Evolutionary conservation across 2,113 vertebrate species (phyloP), one percentile per base, ranked within the genome.

Genomic region (Manacus vitellinus): DNA sequence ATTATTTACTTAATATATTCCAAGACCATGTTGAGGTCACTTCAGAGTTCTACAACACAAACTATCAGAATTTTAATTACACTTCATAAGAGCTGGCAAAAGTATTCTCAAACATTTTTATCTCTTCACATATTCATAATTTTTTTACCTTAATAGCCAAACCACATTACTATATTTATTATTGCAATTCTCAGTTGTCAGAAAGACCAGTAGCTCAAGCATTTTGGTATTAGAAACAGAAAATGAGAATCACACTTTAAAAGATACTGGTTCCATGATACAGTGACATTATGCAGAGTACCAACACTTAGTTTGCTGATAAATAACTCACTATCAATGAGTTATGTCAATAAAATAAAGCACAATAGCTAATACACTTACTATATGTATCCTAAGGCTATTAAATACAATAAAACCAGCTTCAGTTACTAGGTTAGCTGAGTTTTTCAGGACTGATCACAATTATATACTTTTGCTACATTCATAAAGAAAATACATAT

Each of bases 41-140:
- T 93, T 79, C 90, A 44, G 63, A 91, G 71, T 33, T 94, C 62
- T 83, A 59, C 75, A 76, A 51, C 22, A 86, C 31, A 49, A 84
- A 83, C 47, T 35, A 58, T 47, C 28, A 54, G 30, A 95, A 95
- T 89, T 89, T 90, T 88, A 83, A 90, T 80, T 85, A 62, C 51
- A 52, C 85, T 80, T 91, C n/a, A 27, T 51, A 86, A 82, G 19
- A 96, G 43, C 19, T 49, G 9, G 65, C 56, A n/a, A 92, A 74
- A 90, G 41, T 30, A 73, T 82, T 84, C 43, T 49, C 44, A 73
- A 65, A 72, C 15, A 75, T 28, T 24, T 72, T 91, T 96, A 35
- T 70, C 30, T 73, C 30, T 87, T 52, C 51, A 56, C 59, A 66
- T 71, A 93, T 23, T 51, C 73, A 24, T 10, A 63, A 51, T 70